Conservation (phyloP, 2,888 invertebrate genomes). For the Polydesmus complanatus region DNA sequence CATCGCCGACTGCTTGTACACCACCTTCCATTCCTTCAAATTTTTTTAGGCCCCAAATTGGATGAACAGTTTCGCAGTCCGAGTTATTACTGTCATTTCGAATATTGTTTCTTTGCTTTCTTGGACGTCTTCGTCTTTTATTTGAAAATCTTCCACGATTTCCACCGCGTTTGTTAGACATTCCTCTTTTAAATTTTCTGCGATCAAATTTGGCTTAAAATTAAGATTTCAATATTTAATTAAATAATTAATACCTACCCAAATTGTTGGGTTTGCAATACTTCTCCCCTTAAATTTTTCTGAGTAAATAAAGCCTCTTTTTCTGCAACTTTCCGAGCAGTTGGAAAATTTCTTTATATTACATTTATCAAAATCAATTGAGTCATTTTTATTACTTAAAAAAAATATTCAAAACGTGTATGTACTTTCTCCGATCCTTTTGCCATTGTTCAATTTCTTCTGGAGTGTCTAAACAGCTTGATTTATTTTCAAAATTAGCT, state of each 20-base stretch:
- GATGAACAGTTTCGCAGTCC: not conserved
- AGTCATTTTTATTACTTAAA: not conserved
- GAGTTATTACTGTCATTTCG: not conserved
- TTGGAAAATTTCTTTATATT: constrained; percentile 50
- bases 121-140: not conserved
- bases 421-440: constrained; percentile 60
- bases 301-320: constrained; percentile 47
- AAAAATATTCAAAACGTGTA: constrained; percentile 23
- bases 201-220: not conserved
- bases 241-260: not conserved
- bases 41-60: not conserved
- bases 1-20: not conserved
- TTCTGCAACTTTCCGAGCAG: constrained; percentile 50
- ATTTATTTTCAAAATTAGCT: constrained; percentile 64
- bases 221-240: not conserved
- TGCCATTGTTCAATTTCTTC: constrained; percentile 76
- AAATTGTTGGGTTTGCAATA: constrained; percentile 27
- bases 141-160: not conserved
- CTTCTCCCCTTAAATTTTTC: constrained; percentile 57
- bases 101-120: not conserved
- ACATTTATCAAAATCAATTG: not conserved
- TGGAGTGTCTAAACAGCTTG: constrained; percentile 56
- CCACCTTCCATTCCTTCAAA: not conserved
- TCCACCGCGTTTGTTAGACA: not conserved
- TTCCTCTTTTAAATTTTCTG: not conserved